Conservation (phyloP, 2,113 vertebrate genomes). For the Lonchura striata region DNA sequence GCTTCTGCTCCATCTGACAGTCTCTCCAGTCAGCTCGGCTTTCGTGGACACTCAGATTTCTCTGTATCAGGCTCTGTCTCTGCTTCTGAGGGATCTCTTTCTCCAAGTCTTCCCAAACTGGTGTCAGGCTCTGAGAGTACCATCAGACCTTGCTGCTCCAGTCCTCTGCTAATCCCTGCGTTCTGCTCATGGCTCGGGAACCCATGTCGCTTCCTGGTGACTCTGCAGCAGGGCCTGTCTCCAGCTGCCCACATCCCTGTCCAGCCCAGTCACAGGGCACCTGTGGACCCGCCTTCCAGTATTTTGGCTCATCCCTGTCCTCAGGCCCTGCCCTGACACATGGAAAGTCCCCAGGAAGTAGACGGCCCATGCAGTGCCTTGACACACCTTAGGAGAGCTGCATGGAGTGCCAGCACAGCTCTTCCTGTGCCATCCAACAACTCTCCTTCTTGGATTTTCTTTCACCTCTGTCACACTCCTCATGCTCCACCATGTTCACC, state of each 20-base stretch:
- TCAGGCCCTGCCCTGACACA: not conserved
- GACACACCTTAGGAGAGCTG: not conserved
- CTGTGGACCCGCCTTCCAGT: not conserved
- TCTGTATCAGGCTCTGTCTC: not conserved
- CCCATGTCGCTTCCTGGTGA: not conserved
- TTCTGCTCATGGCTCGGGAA: not conserved
- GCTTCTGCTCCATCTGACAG: not conserved
- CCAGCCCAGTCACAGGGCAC: not conserved
- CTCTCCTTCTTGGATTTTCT: not conserved
- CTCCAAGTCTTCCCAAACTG: not conserved
- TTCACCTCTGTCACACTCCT: not conserved
- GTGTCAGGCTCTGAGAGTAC: not conserved
- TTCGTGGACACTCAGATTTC: not conserved
- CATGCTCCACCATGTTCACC: not conserved
- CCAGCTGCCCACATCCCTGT: not conserved
- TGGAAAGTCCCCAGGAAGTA: not conserved
- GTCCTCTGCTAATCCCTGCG: rapidly evolving
- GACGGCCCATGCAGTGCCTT: not conserved
- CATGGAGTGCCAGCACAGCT: not conserved
- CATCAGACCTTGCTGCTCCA: not conserved
- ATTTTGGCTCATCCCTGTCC: not conserved
- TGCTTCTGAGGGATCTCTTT: not conserved
- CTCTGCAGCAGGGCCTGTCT: not conserved
- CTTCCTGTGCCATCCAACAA: not conserved
- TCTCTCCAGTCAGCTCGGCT: not conserved